These are phyloP conservation scores for Allophyes oxyacanthae DNA, from an alignment of 2,888 invertebrate species.

Conservation along the genomic window DNA sequence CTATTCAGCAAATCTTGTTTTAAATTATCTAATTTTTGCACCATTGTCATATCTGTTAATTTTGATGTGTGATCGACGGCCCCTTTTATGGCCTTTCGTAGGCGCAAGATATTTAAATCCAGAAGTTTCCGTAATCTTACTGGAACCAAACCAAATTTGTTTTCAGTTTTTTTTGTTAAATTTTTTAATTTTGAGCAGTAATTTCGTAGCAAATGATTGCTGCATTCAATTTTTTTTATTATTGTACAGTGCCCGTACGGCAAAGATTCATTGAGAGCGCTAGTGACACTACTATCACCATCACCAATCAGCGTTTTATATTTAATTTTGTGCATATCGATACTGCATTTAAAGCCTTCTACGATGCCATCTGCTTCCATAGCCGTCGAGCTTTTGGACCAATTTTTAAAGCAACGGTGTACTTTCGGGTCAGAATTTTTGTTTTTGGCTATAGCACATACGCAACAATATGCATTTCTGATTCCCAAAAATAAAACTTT, in stretches of 20 bases:
- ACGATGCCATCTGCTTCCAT: constrained; percentile 24
- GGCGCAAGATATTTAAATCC: background rate
- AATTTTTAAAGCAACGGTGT: constrained; percentile 23
- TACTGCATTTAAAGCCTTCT: no score
- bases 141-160: no score
- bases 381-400: constrained; percentile 15
- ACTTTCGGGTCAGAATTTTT: background rate
- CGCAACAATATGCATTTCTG: no score
- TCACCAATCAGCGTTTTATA: background rate
- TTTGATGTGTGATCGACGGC: background rate
- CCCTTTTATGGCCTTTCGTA: background rate
- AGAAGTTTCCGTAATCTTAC: background rate
- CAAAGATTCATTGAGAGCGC: no score
- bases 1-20: background rate
- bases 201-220: no score
- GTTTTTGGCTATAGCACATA: background rate
- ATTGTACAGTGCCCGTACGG: no score
- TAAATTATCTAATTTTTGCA: background rate
- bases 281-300: no score
- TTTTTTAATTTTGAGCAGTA: background rate
- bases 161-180: background rate
- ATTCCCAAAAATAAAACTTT: no score
- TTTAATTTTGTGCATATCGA: no score
- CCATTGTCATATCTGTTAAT: no score
- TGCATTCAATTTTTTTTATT: no score